Base-by-base conservation (phyloP, 2,888 invertebrate genomes). In the Drosophila rubida region DNA sequence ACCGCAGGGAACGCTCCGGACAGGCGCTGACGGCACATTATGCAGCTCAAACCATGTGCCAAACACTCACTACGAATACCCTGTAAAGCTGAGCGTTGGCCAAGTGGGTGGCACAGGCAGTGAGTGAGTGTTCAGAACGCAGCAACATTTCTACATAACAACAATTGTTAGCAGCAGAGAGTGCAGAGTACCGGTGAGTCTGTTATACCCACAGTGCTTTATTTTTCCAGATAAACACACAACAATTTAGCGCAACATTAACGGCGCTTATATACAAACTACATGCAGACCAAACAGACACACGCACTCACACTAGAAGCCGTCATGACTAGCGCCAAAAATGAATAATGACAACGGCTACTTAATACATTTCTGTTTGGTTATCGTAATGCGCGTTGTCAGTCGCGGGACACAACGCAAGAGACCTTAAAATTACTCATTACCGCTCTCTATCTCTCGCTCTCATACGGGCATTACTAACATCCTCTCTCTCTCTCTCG, bases 201-300 rank as follows among this genome's bases (percentile, higher is more conserved):
- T 8, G 16, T 1, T 13, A 25, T 6, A 0, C 11, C 11, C 4
- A 6, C 0, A 9, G 8, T 32, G 49, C 25, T 45, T 53, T n/a
- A n/a, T 39, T 62, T 68, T 70, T 67, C 65, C 61, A 75, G 85
- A 87, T 87, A 84, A 81, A 54, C 76, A 61, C 46, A 75, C 72
- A 80, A 75, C 72, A 80, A 72, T 70, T 87, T 69, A 70, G 58
- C 68, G 65, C 73, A 76, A 65, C 73, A 78, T 75, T 84, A 78
- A 69, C 69, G 70, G 68, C 66, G 69, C 65, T 87, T 87, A 72
- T 68, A 55, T 71, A 75, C 62, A 39, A 42, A 44, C 45, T 53
- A 54, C 50, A 63, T 65, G 63, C 50, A 61, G 30, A 71, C 44
- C 49, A 62, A 58, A 64, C 37, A 42, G 23, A 57, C 11, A 68